These are phyloP conservation scores for Tetranychus truncatus DNA, from an alignment of 2,888 invertebrate genomes.

Conservation along the genomic window DNA sequence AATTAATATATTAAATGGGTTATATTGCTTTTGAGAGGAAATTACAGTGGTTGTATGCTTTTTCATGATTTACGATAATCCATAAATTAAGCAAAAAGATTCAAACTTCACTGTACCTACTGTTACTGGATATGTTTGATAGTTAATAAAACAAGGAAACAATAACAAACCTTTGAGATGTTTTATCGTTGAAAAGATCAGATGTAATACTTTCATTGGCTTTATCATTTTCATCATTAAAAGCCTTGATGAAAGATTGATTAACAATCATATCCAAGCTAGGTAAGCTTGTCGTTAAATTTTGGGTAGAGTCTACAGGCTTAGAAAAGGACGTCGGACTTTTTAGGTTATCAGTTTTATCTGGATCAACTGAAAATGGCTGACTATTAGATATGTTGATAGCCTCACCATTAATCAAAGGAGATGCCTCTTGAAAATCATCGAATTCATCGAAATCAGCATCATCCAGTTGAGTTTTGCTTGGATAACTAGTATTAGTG, in stretches of 20 bases:
- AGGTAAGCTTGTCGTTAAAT: background rate
- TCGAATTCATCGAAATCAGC: constrained; percentile 4
- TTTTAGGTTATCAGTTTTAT: background rate
- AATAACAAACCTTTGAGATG: background rate
- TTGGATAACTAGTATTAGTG: background rate
- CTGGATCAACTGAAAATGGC: background rate
- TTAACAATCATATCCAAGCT: background rate
- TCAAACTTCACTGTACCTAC: no score
- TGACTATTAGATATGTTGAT: background rate
- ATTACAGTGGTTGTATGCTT: no score
- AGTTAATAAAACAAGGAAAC: background rate
- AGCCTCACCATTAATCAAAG: background rate
- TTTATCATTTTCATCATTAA: background rate
- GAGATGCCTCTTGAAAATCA: constrained; percentile 6
- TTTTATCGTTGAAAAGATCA: background rate
- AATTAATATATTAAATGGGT: background rate
- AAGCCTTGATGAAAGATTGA: background rate
- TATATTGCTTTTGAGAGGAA: background rate
- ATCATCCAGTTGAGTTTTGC: background rate
- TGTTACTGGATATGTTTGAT: no score
- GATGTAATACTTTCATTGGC: background rate
- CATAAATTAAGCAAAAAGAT: no score
- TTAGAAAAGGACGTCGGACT: background rate
- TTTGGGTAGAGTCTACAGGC: background rate
- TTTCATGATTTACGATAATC: no score